Base-by-base conservation (phyloP, 2,797 vertebrate genomes). In the Sciurus vulgaris region DNA sequence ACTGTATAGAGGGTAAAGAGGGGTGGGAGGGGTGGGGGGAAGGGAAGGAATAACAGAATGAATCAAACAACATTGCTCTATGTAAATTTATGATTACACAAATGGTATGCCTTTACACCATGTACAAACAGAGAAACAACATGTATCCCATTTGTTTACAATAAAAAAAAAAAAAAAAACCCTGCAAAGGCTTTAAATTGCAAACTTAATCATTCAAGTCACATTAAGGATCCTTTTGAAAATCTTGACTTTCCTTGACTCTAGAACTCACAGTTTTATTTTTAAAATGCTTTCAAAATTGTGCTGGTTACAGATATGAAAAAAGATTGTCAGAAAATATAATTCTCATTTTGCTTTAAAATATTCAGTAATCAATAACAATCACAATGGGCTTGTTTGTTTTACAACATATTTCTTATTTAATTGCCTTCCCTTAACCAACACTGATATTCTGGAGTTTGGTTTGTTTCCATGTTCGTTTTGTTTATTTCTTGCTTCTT, bases 241-340 rank as follows among this genome's bases (percentile, higher is more conserved):
- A 74, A 51, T 6, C 10, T 18, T 47, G 35, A 56, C 56, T 88
- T 91, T 56, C 67, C 59, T 54, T 77, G 24, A 87, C 38, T 86
- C 79, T 41, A n/a, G 26, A 38, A 3, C 30, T 83, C 44, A 24
- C 7, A 56, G 33, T 49, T 90, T 81, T 73, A 73, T 81, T 70
- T 91, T 81, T 4, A 78, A 91, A 93, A 94, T 72, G 41, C 26
- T 73, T 92, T 76, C 35, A 94, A 91, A 67, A 74, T 28, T 51
- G 44, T 44, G 54, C 59, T 47, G 41, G 35, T 51, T 61, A 69
- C 18, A 56, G 49, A 86, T 7, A 51, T 26, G 30, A 79, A 72
- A 81, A 72, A 77, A 24, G 44, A 11, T 10, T 41, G 35, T 59
- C 59, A 83, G 33, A 79, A 92, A 85, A 94, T 51, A 65, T 3